Evolutionary conservation across 64 coral and sea anemone genomes (phyloP).

Genomic region (Acropora tenuis): DNA sequence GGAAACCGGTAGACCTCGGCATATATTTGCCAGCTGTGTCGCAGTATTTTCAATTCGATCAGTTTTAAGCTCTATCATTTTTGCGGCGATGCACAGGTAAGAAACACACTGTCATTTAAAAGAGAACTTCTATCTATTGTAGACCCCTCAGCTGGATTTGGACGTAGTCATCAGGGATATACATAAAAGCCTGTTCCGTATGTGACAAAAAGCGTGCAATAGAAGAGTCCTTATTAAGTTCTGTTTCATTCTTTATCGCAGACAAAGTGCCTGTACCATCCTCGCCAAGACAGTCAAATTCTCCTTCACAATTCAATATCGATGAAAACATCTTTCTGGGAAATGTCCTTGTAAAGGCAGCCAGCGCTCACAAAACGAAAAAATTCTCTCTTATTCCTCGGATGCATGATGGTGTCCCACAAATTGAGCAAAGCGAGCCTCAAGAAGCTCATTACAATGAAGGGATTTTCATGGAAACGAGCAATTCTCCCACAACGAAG

Average conservation of each 20-base stretch:
- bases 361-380: not conserved
- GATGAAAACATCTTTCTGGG: not conserved
- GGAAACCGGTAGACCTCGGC: too few species aligned
- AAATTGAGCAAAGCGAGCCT: conserved; percentile 2
- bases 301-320: conserved; percentile 12
- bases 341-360: conserved; percentile 10
- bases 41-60: too few species aligned
- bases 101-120: too few species aligned
- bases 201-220: too few species aligned
- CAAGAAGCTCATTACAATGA: conserved; percentile 27
- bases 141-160: too few species aligned
- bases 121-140: too few species aligned
- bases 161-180: too few species aligned
- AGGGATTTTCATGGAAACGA: not conserved
- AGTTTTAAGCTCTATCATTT: too few species aligned
- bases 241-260: not conserved
- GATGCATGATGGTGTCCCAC: not conserved
- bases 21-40: too few species aligned
- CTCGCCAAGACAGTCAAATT: conserved; percentile 10
- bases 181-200: too few species aligned
- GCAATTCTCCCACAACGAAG: not conserved
- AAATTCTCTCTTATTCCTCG: conserved; percentile 24
- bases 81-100: too few species aligned
- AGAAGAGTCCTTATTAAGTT: not conserved
- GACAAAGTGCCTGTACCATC: not conserved